A percentile compares a stretch with the other conserved stretches of the same genome.
Conservation (phyloP, 2,888 invertebrate species). For the Leucoptera coffeella region DNA sequence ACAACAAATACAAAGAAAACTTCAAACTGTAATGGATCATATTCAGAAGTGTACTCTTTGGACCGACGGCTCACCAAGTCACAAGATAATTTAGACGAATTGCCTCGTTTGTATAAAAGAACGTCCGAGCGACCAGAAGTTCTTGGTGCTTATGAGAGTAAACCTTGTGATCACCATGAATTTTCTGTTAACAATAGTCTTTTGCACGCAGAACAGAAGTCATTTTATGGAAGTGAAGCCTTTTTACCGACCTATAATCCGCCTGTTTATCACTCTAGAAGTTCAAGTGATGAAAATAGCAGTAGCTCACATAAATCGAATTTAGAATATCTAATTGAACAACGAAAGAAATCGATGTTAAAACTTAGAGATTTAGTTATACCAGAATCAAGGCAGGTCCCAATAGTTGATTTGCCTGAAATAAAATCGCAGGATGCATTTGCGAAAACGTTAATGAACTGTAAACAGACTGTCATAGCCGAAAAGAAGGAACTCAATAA, state of each 20-base stretch:
- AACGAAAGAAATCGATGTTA: slow-evolving; percentile 74
- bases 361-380: slow-evolving; percentile 85
- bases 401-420: slow-evolving; percentile 72
- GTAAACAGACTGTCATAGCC: slow-evolving; percentile 19
- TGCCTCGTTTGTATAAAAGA: slow-evolving; percentile 29
- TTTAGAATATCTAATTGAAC: slow-evolving; percentile 71
- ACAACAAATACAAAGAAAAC: slow-evolving; percentile 21
- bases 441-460: slow-evolving; percentile 31
- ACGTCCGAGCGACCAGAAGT: slow-evolving; percentile 35
- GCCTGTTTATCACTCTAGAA: slow-evolving; percentile 29
- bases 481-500: slow-evolving; percentile 19
- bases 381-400: slow-evolving; percentile 65
- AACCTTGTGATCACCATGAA: slow-evolving; percentile 10
- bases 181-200: slow-evolving; percentile 13
- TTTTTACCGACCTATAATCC: slow-evolving; percentile 25
- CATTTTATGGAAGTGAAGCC: slow-evolving; percentile 39
- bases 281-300: slow-evolving; percentile 35
- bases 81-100: slow-evolving; percentile 47
- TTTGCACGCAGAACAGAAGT: slow-evolving; percentile 20
- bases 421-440: slow-evolving; percentile 68
- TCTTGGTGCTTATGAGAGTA: slow-evolving; percentile 43
- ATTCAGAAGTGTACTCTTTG: slow-evolving; percentile 26
- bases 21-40: slow-evolving; percentile 18
- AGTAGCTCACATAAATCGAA: slow-evolving; percentile 56
- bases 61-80: slow-evolving; percentile 42